Conservation (phyloP, 92 coral and sea anemone genomes). For the Siderastrea siderea region DNA sequence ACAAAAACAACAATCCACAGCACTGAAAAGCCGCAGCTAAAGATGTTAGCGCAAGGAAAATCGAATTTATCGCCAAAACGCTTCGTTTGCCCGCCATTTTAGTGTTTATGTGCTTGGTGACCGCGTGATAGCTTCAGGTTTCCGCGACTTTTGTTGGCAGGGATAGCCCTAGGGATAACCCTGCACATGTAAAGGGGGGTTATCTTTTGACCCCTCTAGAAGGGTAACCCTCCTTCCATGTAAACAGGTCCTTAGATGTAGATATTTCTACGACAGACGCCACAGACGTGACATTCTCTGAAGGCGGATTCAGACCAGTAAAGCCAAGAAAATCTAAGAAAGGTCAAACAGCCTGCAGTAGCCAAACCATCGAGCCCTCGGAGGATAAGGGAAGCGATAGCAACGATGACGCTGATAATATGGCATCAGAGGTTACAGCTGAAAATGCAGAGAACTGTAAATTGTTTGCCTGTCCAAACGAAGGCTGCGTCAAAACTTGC, state of each 20-base stretch:
- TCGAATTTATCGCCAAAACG: too few relatives aligned
- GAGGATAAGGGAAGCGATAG: background rate
- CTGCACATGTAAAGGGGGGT: conserved; percentile 32
- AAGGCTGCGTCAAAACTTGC: background rate
- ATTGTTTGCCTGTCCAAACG: background rate
- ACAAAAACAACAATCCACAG: too few relatives aligned
- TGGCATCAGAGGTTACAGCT: too few relatives aligned
- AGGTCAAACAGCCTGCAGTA: background rate
- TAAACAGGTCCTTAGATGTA: background rate
- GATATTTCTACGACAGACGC: background rate
- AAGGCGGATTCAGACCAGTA: background rate
- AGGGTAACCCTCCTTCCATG: too few relatives aligned
- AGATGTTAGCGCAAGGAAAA: too few relatives aligned
- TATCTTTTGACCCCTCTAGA: conserved; percentile 16
- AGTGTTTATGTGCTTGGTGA: too few relatives aligned
- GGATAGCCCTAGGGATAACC: conserved; percentile 45
- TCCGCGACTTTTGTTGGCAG: conserved; percentile 25
- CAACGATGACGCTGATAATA: background rate
- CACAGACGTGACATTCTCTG: background rate
- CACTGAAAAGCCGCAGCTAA: too few relatives aligned
- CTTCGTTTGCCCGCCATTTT: too few relatives aligned
- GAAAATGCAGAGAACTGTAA: too few relatives aligned
- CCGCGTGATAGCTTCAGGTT: conserved; percentile 22
- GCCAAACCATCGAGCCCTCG: background rate
- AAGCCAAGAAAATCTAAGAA: background rate